Base-by-base conservation (phyloP, 2,797 vertebrate genomes). In the Manis pentadactyla region DNA sequence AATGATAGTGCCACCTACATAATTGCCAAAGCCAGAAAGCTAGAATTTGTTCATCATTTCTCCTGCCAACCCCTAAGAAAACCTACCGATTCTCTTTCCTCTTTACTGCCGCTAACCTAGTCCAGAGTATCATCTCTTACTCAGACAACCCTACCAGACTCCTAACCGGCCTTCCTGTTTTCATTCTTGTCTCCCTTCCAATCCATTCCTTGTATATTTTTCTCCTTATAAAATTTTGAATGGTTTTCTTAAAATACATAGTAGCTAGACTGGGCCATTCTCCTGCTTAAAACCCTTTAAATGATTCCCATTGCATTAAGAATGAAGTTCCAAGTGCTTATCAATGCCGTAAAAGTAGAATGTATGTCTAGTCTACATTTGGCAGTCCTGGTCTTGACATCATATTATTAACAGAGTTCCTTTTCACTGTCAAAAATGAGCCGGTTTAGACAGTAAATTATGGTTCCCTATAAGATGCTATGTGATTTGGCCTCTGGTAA, bases 201-300 rank as follows among this genome's bases (percentile, higher is more conserved):
- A 0, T 68, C 15, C 66, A 27, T 82, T 61, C 42, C 51, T 87
- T 92, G 53, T 42, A 34, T 3, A 4, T 61, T 92, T 64, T 51
- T 74, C 37, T 63, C 57, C n/a, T 12, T 71, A 27, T 55, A 39
- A 77, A 37, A 31, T 73, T 46, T 87, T 61, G 14, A 78, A 42
- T 90, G 42, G 75, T 95, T 86, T 87, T 86, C 46, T 82, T 81
- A 86, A 87, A 73, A 95, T 64, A 25, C 14, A 0, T 63, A n/a
- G n/a, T 34, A 88, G 39, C 68, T 34, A 88, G 39, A 75, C 15
- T 46, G 5, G 77, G 19, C 46, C 71, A 71, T 71, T 95, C 7
- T 19, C 31, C 18, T 84, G 25, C 46, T 63, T 78, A 71, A 88
- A 88, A 34, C n/a, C 37, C 18, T 93, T 84, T 85, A 69, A 71